Base-by-base conservation (phyloP, 2,888 invertebrate species). In the Myopa tessellatipennis region DNA sequence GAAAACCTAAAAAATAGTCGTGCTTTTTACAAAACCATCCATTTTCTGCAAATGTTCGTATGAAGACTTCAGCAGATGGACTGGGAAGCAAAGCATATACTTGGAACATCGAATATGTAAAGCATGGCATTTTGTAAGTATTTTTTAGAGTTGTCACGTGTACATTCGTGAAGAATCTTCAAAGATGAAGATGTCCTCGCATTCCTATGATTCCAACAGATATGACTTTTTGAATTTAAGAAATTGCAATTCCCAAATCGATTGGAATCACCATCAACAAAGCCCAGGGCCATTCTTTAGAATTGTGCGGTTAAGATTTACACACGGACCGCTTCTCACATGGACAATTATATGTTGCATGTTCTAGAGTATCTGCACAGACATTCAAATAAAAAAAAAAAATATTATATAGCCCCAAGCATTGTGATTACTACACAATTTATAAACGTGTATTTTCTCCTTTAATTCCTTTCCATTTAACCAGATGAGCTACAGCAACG, bases 221-320 rank as follows among this genome's bases (percentile, higher is more conserved):
- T n/a, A n/a, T n/a, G n/a, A n/a, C 10, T 8, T 12, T 52, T 52
- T 52, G 8, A 52, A 8, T 14, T 52, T 52, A 52, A 52, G 52
- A 52, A 12, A 52, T 3, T 52, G 52, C 52, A 52, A 52, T 52
- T 52, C 52, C 52, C 52, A 52, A 52, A 12, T 40, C 70, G 18
- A 40, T 50, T 70, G 52, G 70, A 7, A 70, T 70, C 12, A 70
- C 70, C n/a, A 40, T 70, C 52, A 70, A 70, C 14, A 70, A 70
- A 70, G 70, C 70, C n/a, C 70, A 50, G 18, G 70, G 70, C 70
- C 70, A 70, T 50, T 40, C 70, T 50, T 70, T 70, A 18, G 18
- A 70, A 70, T 70, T 40, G 5, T 16, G 40, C 52, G 70, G 70
- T 40, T 18, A 14, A 40, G 52, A 70, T 70, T 50, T 70, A 40